A percentile compares a stretch with the other conserved stretches of the same genome.
phyloP scores from a whole-genome alignment of 2,797 vertebrate species.

The Buceros bicornis region DNA sequence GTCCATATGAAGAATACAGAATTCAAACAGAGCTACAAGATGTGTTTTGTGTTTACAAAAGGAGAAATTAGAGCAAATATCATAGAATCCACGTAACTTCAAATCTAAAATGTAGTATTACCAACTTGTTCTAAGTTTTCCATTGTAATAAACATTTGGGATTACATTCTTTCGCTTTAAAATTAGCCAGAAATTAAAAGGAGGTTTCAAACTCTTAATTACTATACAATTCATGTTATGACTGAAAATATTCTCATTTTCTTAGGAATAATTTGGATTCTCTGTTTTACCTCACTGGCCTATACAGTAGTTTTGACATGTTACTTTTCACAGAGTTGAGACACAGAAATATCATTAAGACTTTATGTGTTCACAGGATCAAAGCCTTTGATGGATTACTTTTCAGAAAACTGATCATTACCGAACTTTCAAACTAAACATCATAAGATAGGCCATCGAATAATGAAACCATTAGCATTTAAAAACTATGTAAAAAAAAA shows the following conservation, averaged over 20 bases:
- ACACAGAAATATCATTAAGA: background rate
- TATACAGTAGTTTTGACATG: background rate
- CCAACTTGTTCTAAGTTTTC: background rate
- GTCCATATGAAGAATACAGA: background rate
- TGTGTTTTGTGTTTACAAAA: background rate
- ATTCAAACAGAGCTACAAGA: background rate
- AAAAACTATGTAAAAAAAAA: background rate
- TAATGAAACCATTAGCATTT: background rate
- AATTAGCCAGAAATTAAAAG: background rate
- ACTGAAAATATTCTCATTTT: background rate
- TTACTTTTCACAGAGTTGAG: background rate
- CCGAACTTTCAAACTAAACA: background rate
- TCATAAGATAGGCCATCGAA: background rate
- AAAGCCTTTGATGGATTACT: background rate
- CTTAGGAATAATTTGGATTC: background rate
- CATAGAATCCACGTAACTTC: background rate
- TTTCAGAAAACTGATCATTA: background rate
- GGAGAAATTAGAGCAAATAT: background rate
- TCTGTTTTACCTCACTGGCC: background rate
- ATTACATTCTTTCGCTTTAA: background rate
- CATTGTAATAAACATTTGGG: background rate
- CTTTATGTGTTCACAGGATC: background rate
- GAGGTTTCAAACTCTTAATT: background rate
- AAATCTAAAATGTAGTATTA: slow-evolving; percentile 3
- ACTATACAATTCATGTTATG: background rate